Base-by-base conservation (phyloP, 2,888 invertebrate genomes). In the Neoscelio sp. region DNA sequence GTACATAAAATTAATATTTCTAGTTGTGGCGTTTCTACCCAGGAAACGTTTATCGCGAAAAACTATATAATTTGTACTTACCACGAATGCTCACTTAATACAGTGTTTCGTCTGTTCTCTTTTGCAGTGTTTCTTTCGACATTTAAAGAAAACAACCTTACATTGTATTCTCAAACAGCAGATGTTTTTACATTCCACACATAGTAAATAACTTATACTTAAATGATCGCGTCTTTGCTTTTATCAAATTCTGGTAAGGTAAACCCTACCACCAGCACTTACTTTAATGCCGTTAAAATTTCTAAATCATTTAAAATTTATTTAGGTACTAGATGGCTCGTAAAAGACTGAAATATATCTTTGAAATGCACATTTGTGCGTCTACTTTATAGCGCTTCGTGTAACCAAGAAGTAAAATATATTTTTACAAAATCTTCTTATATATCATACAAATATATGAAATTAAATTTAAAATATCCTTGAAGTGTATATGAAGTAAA, bases 301-400 rank as follows among this genome's bases (percentile, higher is more conserved):
- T 75, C 67, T 60, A 52, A 75, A 75, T 67, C 67, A 75, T 75
- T 67, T 60, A 18, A 60, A 67, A 60, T 75, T 65, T 75, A 28
- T 52, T 50, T 58, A 62, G 38, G 35, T 48, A 48, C 15, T 6
- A 28, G 35, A n/a, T 7, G 6, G 60, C 42, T 67, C 75, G 67
- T 75, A 75, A 75, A 65, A 58, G 50, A 10, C 33, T 58, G 44
- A 74, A 58, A 68, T 68, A 75, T 68, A 20, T 68, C 54, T 62
- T 38, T 12, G 50, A 75, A 62, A 50, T 75, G 54, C 64, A 60
- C 60, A 28, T 48, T 30, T 12, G 12, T 35, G 44, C 58, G 33
- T 52, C 26, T 52, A 35, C 18, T 38, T 58, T 42, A 40, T 38
- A 26, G 20, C 42, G 15, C 26, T 35, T 40, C 30, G 17, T 18